These are phyloP conservation scores for Bradypodion ventrale DNA, from an alignment of 2,797 vertebrate genomes.

Conservation along the genomic window DNA sequence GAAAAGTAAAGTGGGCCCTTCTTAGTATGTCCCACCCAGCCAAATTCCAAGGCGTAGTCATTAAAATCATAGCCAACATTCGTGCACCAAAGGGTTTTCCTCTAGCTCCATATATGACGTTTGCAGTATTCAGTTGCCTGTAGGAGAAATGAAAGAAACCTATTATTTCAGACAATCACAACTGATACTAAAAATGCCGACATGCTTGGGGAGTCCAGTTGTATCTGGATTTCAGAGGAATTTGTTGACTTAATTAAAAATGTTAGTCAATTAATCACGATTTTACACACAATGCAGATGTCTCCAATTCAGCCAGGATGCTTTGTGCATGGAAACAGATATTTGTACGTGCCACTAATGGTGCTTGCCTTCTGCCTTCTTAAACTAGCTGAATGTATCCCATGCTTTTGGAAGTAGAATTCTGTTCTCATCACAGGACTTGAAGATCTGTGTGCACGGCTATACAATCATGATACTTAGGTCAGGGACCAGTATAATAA, in stretches of 20 bases:
- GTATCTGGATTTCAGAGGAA: neutral
- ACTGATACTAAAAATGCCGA: rapidly evolving
- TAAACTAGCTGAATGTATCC: neutral
- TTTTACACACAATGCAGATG: neutral
- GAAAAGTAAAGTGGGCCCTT: neutral
- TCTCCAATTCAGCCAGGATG: neutral
- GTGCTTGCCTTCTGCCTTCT: neutral
- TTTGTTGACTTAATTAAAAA: neutral
- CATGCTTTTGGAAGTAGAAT: neutral
- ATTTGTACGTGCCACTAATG: neutral
- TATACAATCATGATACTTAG: neutral
- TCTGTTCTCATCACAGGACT: neutral
- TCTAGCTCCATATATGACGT: constrained; percentile 87
- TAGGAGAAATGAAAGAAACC: rapidly evolving
- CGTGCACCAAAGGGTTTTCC: neutral
- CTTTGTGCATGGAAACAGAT: neutral
- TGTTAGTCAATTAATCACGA: neutral
- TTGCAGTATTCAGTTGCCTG: constrained; percentile 91
- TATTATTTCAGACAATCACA: neutral
- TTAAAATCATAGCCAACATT: neutral
- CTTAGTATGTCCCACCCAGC: neutral
- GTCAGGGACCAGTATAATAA: neutral
- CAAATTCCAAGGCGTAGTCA: constrained; percentile 8
- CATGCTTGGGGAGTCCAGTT: rapidly evolving
- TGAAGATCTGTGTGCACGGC: neutral